These are phyloP conservation scores for Conus ventricosus DNA, from an alignment of 1,140 invertebrate genomes.

Conservation along the genomic window DNA sequence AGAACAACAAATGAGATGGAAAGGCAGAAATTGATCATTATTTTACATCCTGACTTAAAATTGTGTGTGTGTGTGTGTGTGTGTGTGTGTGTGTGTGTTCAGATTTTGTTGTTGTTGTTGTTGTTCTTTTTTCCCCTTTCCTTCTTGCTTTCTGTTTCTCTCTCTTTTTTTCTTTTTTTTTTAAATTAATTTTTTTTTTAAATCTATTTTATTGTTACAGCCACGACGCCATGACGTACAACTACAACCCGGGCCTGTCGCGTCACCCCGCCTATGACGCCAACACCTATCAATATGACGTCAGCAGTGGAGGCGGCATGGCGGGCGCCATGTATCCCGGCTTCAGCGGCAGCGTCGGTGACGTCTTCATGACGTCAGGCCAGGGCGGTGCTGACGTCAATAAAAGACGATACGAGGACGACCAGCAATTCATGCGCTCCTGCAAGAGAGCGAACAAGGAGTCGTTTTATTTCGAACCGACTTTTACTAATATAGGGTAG, in stretches of 20 bases:
- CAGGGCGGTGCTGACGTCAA: not conserved
- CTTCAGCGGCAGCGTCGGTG: slow-evolving; percentile 13
- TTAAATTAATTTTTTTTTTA: no score
- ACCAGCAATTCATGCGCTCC: slow-evolving; percentile 24
- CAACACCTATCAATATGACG: slow-evolving; percentile 26
- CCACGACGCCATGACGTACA: slow-evolving; percentile 3
- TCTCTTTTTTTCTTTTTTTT: not conserved
- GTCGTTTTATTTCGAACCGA: slow-evolving; percentile 13
- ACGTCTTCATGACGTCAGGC: slow-evolving; percentile 33
- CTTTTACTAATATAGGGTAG: slow-evolving; percentile 27
- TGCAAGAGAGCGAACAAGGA: slow-evolving; percentile 14
- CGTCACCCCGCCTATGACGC: not conserved
- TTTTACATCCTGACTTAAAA: no score
- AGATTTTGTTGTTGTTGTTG: no score
- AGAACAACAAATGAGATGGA: no score
- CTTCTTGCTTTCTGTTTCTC: no score
- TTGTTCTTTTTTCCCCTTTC: not conserved
- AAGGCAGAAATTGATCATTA: no score
- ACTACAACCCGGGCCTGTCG: not conserved
- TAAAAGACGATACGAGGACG: slow-evolving; percentile 29
- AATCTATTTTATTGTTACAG: not conserved
- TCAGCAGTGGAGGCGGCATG: not conserved
- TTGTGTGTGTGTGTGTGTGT: no score
- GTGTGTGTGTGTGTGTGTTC: no score
- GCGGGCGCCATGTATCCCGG: not conserved